Base-by-base conservation (phyloP, 2,113 vertebrate species). In the Rutilus rutilus region DNA sequence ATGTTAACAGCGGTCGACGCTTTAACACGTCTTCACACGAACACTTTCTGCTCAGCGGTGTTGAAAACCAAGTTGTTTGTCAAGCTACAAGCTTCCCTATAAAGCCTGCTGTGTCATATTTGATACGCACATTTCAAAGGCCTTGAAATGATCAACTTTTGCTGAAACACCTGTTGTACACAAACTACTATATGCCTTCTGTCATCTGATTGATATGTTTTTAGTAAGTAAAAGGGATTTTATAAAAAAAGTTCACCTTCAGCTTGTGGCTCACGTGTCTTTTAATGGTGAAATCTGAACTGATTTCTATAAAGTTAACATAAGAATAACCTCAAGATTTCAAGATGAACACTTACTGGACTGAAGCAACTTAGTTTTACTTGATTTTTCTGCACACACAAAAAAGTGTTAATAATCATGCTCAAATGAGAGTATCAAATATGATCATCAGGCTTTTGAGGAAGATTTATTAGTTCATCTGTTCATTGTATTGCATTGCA, bases 1-100 rank as follows among this genome's bases (percentile, higher is more conserved):
- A 89, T 89, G 89, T 50, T 7, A 86, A 85, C 89, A 90, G 92
- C 89, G 85, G 89, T 89, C 91, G 65, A 69, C 62, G 85, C 83
- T 71, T 39, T 86, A 65, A 42, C 86, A 91, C 80, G 67, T 54
- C 79, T 85, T 88, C 85, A 89, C 19, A 78, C 59, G 15, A 78
- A 69, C 71, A 10, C 89, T 52, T 77, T 90, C 81, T 36, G 76
- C 52, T 57, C 50, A 23, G 27, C 17, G 74, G 9, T 77, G 27
- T 50, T 15, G 47, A 50, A 50, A 50, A 14, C 6, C 54, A 21
- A 21, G 54, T 57, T 57, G 54, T 67, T 67, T 19, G 30, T 67
- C 64, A 36, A 33, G 30, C 64, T 67, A 17, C 64, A 19, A 33
- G 64, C 6, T 3, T 33, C 6, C 6, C 30, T 19, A 19, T 19